Conservation (phyloP, 2,888 invertebrate genomes). For the Tholera decimalis region DNA sequence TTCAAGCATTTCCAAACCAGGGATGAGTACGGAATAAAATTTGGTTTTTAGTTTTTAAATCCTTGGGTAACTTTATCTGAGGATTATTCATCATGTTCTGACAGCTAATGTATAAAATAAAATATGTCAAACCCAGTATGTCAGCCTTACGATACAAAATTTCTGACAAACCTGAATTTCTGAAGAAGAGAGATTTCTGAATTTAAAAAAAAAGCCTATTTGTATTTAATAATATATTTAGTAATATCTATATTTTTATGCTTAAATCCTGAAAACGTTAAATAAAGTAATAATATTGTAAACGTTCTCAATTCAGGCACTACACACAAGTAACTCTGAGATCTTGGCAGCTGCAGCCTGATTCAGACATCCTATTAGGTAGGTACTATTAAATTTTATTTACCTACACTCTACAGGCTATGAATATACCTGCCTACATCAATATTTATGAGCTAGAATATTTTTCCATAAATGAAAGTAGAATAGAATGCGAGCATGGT, state of each 20-base stretch:
- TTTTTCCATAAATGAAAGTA: conserved; percentile 15
- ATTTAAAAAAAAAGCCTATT: not conserved
- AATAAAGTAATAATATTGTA: not conserved
- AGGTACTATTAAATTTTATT: not conserved
- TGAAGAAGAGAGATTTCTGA: not conserved
- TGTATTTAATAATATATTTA: too few relatives aligned
- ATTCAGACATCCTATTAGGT: not conserved
- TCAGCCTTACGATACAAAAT: not conserved
- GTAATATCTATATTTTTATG: too few relatives aligned
- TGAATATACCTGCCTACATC: not conserved
- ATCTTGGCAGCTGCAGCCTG: too few relatives aligned
- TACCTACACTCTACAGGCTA: not conserved
- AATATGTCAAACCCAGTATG: not conserved
- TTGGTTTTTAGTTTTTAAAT: not conserved
- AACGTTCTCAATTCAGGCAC: too few relatives aligned
- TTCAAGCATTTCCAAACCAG: not conserved
- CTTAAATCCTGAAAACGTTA: not conserved
- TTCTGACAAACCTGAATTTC: not conserved
- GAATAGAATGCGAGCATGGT: conserved; percentile 37
- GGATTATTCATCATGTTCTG: not conserved
- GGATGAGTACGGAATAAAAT: not conserved
- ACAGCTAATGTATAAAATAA: not conserved
- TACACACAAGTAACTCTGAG: not conserved
- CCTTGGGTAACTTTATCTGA: too few relatives aligned
- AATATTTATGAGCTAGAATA: conserved; percentile 33